Conservation (phyloP, 2,888 invertebrate species). For the Hedychridium roseum region DNA sequence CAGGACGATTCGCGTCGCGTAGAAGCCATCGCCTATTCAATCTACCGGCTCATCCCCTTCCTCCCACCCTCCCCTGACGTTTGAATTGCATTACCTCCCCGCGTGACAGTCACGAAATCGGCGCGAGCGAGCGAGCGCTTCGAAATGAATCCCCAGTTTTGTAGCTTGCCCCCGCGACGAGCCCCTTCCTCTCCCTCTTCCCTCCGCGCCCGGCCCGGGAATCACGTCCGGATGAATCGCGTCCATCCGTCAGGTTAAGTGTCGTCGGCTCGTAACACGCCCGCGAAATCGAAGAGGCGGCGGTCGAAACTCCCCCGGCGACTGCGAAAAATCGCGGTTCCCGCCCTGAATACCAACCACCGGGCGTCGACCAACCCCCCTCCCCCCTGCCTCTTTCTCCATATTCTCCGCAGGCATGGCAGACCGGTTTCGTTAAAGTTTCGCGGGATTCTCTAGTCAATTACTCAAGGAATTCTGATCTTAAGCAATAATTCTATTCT, state of each 20-base stretch:
- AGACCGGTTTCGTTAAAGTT: too few species aligned
- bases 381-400: too few species aligned
- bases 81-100: neutral
- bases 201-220: slow-evolving; percentile 5
- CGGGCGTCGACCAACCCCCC: too few species aligned
- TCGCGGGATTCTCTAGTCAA: too few species aligned
- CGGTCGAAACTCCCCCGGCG: slow-evolving; percentile 18
- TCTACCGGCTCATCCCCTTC: neutral
- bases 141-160: slow-evolving; percentile 17
- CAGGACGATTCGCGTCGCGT: too few species aligned
- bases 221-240: slow-evolving; percentile 27
- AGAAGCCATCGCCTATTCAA: neutral
- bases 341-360: slow-evolving; percentile 24
- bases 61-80: neutral
- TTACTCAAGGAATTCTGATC: too few species aligned
- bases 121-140: neutral
- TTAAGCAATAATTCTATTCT: too few species aligned
- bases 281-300: slow-evolving; percentile 2
- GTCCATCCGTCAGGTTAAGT: slow-evolving; percentile 31
- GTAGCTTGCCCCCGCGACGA: too few species aligned
- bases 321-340: slow-evolving; percentile 29
- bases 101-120: slow-evolving; percentile 18
- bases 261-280: slow-evolving; percentile 14
- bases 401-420: slow-evolving; percentile 13
- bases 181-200: too few species aligned